phyloP scores from a whole-genome alignment of 2,797 vertebrate genomes.

The Macropus fuliginosus region DNA sequence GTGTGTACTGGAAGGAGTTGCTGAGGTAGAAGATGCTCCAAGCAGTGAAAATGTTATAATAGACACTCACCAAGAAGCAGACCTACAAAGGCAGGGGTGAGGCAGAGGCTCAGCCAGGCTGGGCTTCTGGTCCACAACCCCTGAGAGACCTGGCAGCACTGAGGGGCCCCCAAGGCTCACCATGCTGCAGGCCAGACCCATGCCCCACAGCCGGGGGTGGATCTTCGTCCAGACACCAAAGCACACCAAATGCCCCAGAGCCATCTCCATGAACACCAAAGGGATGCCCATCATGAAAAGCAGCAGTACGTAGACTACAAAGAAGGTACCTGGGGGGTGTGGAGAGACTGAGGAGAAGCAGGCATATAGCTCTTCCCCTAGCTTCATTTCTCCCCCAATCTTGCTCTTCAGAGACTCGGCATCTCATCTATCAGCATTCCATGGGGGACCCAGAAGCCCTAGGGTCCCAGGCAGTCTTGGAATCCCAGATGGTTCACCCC shows the following conservation, averaged over 20 bases:
- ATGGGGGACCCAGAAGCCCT: too few relatives aligned
- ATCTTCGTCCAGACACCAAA: conserved; percentile 50
- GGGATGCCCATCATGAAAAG: conserved; percentile 32
- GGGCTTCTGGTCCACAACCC: too few relatives aligned
- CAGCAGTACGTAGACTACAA: conserved; percentile 33
- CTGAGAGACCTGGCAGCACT: rapidly evolving
- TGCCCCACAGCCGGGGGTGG: conserved; percentile 6
- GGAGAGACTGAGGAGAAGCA: neutral
- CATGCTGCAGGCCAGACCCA: conserved; percentile 46
- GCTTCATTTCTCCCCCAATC: rapidly evolving
- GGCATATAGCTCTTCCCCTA: too few relatives aligned
- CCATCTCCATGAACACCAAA: conserved; percentile 64
- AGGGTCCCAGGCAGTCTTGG: too few relatives aligned
- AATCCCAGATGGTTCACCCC: too few relatives aligned
- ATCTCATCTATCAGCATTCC: too few relatives aligned
- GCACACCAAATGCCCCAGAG: conserved; percentile 13
- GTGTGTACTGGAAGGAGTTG: conserved; percentile 20
- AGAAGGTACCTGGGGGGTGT: conserved; percentile 33
- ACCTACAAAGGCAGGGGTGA: neutral
- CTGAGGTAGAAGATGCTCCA: conserved; percentile 64
- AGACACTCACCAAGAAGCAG: neutral
- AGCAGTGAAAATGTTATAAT: conserved; percentile 15
- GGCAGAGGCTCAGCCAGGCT: neutral
- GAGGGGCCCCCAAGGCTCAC: conserved; percentile 16
- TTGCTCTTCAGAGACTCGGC: neutral